Conservation (phyloP, 1,140 invertebrate species). For the Lordiphosa stackelbergi region DNA sequence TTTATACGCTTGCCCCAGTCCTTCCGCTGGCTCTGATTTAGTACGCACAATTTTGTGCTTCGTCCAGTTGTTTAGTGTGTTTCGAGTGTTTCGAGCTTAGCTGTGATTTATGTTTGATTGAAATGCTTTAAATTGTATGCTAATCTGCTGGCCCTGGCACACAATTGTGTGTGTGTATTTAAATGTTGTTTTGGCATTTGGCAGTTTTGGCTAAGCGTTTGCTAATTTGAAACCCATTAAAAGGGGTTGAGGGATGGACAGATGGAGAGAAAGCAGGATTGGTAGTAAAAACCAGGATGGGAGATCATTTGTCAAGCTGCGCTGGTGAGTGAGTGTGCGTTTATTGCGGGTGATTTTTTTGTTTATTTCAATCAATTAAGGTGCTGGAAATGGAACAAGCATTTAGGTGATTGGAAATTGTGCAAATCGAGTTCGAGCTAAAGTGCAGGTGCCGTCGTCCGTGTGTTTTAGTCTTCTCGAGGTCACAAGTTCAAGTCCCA, state of each 20-base stretch:
- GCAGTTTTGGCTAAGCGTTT: slow-evolving; percentile 34
- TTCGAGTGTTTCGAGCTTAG: slow-evolving; percentile 24
- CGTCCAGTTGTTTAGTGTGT: slow-evolving; percentile 3
- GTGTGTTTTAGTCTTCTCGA: too few relatives aligned
- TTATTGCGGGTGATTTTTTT: too few relatives aligned
- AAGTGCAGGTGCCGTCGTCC: too few relatives aligned
- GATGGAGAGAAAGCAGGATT: slow-evolving; percentile 1
- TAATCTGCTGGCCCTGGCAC: slow-evolving; percentile 46
- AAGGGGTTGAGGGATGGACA: slow-evolving; percentile 1
- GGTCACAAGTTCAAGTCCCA: too few relatives aligned
- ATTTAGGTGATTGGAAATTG: slow-evolving; percentile 3
- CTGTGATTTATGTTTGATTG: slow-evolving; percentile 71
- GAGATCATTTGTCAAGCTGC: slow-evolving; percentile 31
- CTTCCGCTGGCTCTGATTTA: slow-evolving; percentile 38
- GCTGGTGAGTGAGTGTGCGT: neutral
- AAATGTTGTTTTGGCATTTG: slow-evolving; percentile 34
- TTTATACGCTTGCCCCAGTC: slow-evolving; percentile 45
- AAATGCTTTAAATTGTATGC: slow-evolving; percentile 67
- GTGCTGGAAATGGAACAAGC: too few relatives aligned
- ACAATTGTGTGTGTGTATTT: slow-evolving; percentile 60
- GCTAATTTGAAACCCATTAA: slow-evolving; percentile 54
- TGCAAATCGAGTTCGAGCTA: too few relatives aligned
- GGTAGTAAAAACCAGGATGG: too few relatives aligned
- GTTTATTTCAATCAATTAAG: too few relatives aligned
- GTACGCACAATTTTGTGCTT: slow-evolving; percentile 56